Evolutionary conservation across 64 coral and sea anemone genomes (phyloP), one percentile per base, ranked within the genome.

Genomic region (Astreopora myriophthalma): DNA sequence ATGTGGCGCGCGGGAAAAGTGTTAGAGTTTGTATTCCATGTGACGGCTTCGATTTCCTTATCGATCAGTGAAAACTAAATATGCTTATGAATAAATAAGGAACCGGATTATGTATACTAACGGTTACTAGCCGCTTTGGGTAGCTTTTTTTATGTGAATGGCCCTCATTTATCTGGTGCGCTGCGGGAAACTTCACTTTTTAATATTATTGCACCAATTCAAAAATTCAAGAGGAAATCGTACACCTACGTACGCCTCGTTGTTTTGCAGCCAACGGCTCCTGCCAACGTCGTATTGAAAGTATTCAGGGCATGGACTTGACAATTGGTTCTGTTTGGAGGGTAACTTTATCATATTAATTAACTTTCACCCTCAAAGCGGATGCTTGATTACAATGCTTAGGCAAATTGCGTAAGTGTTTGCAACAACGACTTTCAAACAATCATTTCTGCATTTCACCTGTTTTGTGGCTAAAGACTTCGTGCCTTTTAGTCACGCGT

Each of bases 21-120:
- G 3, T 55, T 16, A 55, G 40, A 44, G 17, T 19, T 19, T 3
- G 51, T 2, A 55, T 55, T 19, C 19, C 0, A 11, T 25, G 26
- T 75, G 31, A 78, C 24, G 16, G 32, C 9, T 11, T 34, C 51
- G 26, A n/a, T 80, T 61, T 52, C 51, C 30, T 34, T 81, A n/a
- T 34, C 6, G 51, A 61, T 27, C 2, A 22, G 11, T 22, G 29
- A 83, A 8, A 34, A 20, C 29, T 20, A 34, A 55, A 14, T 3
- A 64, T 20, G 61, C 55, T 83, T 57, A 83, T 83, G 30, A 83
- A 83, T 83, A 38, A 83, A 64, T 63, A 63, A 73, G 33, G 29
- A 73, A 5, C 16, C 20, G 61, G 32, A 23, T 12, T 38, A 83
- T 62, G 37, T 17, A 32, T 37, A 64, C 35, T 22, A 36, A 29